Conservation (phyloP, 2,113 vertebrate genomes). For the Chelonoidis abingdonii region DNA sequence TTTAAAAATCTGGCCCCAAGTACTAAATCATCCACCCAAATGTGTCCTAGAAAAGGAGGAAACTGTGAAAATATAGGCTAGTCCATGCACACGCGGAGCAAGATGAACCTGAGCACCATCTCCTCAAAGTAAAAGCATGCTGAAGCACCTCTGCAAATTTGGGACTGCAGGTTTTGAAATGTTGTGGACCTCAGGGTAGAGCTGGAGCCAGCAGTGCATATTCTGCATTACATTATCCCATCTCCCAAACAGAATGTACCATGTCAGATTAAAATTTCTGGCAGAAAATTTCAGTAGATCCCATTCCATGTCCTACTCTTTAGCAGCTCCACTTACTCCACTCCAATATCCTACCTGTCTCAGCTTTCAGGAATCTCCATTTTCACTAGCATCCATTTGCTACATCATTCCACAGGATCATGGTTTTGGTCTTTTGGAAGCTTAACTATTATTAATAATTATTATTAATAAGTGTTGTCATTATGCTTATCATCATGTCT, state of each 20-base stretch:
- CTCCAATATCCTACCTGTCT: neutral
- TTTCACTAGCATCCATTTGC: neutral
- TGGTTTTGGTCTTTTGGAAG: neutral
- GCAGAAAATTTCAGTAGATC: neutral
- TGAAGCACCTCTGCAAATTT: neutral
- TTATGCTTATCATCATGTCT: neutral
- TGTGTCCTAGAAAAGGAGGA: neutral
- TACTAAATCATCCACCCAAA: neutral
- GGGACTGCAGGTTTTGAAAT: neutral
- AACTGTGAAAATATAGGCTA: neutral
- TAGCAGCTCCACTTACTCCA: neutral
- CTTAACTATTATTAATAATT: neutral
- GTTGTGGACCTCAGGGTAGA: neutral
- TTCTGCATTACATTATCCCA: neutral
- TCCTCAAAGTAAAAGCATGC: neutral
- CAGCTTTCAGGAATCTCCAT: neutral
- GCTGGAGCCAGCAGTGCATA: neutral
- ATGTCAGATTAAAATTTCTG: neutral
- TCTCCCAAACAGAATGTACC: neutral
- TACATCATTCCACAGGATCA: neutral
- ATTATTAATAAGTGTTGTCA: neutral
- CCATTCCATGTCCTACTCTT: neutral
- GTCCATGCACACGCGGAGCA: neutral
- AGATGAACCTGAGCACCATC: neutral
- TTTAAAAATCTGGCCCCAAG: too few relatives aligned